These are phyloP conservation scores for Orchestia grillus DNA, from an alignment of 1,140 invertebrate species.

Conservation along the genomic window DNA sequence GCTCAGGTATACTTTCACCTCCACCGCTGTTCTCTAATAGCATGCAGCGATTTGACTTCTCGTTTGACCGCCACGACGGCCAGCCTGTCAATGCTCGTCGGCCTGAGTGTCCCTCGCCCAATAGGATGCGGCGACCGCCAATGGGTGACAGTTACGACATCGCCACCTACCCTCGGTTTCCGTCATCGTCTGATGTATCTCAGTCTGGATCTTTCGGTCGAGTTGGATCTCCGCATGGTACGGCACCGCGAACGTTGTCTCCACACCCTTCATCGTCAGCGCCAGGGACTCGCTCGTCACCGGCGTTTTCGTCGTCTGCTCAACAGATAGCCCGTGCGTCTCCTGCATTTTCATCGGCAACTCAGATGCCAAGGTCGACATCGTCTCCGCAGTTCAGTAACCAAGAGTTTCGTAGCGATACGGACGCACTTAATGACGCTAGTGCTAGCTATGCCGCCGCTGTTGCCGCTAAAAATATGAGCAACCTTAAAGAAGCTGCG, in stretches of 20 bases:
- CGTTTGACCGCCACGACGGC: not conserved
- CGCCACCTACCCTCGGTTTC: not conserved
- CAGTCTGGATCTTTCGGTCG: not conserved
- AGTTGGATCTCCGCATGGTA: not conserved
- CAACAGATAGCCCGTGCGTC: not conserved
- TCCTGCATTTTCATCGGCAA: not conserved
- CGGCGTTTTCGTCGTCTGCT: not conserved
- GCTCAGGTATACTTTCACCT: conserved; percentile 23
- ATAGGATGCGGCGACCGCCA: not conserved
- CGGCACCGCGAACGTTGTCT: not conserved
- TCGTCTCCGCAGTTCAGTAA: conserved; percentile 30
- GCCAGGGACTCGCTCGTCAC: not conserved
- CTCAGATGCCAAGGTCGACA: conserved; percentile 29
- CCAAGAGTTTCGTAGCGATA: not conserved
- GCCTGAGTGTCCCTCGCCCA: conserved; percentile 3
- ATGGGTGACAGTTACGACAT: not conserved
- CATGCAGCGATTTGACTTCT: conserved; percentile 41
- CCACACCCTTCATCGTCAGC: not conserved
- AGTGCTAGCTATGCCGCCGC: conserved; percentile 26
- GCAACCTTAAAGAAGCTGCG: conserved; percentile 1
- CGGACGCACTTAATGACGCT: conserved; percentile 1
- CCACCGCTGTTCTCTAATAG: not conserved
- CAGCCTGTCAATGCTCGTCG: not conserved
- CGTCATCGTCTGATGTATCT: not conserved
- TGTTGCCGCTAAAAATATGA: conserved; percentile 14